phyloP scores from a whole-genome alignment of 2,113 vertebrate genomes.

The Dolichallabes microphthalmus region DNA sequence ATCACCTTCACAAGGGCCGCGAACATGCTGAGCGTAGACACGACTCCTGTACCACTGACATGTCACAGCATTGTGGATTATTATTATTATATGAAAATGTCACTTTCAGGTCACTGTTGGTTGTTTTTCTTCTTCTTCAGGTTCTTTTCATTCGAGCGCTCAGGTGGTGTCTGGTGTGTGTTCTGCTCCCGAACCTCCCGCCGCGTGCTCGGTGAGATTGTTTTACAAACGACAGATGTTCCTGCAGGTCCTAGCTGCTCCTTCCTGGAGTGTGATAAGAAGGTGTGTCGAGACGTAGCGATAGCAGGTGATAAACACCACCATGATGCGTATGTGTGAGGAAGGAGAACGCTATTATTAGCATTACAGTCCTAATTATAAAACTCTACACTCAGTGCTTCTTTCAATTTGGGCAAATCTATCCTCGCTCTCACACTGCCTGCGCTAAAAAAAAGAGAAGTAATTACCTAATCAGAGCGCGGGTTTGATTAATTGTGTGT shows the following conservation, averaged over 20 bases:
- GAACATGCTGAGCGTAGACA: background rate
- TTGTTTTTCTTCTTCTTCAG: too few species aligned
- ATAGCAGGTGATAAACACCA: background rate
- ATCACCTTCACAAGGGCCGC: background rate
- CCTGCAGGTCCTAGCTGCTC: background rate
- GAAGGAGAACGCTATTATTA: background rate
- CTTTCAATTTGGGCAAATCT: background rate
- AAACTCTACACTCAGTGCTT: background rate
- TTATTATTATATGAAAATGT: background rate
- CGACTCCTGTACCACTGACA: background rate
- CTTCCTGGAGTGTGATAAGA: background rate
- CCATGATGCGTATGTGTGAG: background rate
- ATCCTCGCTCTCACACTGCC: background rate
- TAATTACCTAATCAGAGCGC: conserved; percentile 14
- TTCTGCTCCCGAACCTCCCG: background rate
- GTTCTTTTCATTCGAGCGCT: background rate
- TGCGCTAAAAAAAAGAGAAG: background rate
- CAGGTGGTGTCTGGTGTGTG: background rate
- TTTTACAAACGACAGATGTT: background rate
- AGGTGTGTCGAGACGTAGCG: background rate
- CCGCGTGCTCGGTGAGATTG: background rate
- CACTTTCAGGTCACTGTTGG: background rate
- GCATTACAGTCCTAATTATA: background rate
- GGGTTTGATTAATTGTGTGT: conserved; percentile 37
- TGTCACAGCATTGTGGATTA: too few species aligned